These are phyloP conservation scores for Clangula hyemalis DNA, from an alignment of 2,797 vertebrate genomes.

Conservation along the genomic window DNA sequence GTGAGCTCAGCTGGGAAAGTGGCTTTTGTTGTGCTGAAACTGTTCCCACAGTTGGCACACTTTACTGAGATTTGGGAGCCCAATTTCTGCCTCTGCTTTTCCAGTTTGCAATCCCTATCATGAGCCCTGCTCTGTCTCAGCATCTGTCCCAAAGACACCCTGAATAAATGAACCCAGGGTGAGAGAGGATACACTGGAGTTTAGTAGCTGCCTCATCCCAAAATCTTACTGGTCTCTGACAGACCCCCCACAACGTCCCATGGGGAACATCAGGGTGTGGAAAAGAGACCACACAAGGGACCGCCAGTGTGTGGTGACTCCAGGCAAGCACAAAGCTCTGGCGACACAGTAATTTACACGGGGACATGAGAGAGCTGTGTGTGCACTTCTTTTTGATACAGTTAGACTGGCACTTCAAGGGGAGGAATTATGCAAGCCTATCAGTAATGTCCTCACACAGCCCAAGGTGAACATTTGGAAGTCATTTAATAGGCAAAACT, in stretches of 20 bases:
- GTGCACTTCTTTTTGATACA: not conserved
- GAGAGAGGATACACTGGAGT: not conserved
- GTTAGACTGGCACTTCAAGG: not conserved
- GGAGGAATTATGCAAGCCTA: not conserved
- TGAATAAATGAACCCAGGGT: not conserved
- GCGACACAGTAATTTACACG: not conserved
- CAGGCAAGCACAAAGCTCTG: not conserved
- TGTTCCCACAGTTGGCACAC: not conserved
- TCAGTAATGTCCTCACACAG: not conserved
- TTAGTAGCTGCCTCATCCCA: not conserved
- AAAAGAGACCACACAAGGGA: not conserved
- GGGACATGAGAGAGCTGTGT: not conserved
- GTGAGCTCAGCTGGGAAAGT: not conserved
- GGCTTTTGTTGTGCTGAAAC: not conserved
- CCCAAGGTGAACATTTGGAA: not conserved
- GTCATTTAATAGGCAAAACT: not conserved
- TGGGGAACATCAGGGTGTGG: not conserved
- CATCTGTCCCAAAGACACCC: not conserved
- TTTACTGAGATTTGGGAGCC: not conserved
- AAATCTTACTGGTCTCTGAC: not conserved
- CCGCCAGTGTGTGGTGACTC: fast-evolving
- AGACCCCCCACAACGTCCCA: fast-evolving
- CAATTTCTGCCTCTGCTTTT: not conserved
- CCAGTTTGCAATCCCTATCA: not conserved
- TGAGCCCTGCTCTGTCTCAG: not conserved